These are phyloP conservation scores for Ceyx erithaca DNA, from an alignment of 2,797 vertebrate species.

Conservation along the genomic window DNA sequence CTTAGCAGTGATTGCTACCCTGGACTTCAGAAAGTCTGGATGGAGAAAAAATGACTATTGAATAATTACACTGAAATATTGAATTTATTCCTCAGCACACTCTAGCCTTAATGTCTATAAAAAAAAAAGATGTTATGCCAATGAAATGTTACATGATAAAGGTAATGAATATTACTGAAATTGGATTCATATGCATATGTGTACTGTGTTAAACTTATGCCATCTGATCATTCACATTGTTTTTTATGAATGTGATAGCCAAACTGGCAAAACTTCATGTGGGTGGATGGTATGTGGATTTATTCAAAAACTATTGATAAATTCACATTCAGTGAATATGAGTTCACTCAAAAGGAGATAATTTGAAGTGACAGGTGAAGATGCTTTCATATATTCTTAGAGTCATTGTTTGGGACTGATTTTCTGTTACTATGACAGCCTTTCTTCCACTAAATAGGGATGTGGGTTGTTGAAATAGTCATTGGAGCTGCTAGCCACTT, in stretches of 20 bases:
- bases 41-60: background rate
- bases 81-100: background rate
- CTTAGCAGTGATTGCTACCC: background rate
- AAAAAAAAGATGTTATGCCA: background rate
- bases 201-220: background rate
- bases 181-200: background rate
- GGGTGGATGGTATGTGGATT: background rate
- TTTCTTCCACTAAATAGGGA: background rate
- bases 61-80: background rate
- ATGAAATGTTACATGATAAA: background rate
- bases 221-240: background rate
- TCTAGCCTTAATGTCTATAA: background rate
- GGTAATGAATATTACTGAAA: background rate
- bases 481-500: background rate
- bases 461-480: accelerated
- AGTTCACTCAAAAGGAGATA: background rate
- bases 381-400: background rate
- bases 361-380: background rate
- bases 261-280: background rate
- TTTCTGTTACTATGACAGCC: background rate
- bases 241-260: background rate
- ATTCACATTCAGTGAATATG: background rate
- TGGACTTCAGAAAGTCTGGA: background rate
- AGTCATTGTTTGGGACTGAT: background rate
- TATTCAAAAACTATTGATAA: background rate